Evolutionary conservation across 1,140 invertebrate species (phyloP), one percentile per base, ranked within the genome.

Genomic region (Aporrectodea caliginosa): DNA sequence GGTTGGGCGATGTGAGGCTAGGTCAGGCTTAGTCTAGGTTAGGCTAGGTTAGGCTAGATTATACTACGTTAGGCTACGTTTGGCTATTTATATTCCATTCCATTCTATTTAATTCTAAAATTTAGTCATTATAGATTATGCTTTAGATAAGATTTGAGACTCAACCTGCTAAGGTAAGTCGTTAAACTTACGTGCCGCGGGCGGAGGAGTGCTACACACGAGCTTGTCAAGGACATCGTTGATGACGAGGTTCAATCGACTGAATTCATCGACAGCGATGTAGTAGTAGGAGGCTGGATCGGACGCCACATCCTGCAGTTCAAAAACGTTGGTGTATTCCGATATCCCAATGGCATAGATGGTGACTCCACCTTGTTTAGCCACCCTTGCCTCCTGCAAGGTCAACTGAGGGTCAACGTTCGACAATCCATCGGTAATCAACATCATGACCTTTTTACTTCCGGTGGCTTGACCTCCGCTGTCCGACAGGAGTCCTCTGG

Each of bases 221-320:
- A 79, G 34, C n/a, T 43, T 72, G 12, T 43, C 31, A 35, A 79
- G 78, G 29, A 79, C 16, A 22, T 71, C 35, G 71, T 79, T 71
- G 1, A 79, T 69, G 29, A 79, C 70, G 16, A 79, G 27, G 78
- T 79, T 73, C 6, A 79, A 72, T 30, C 58, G 34, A 34, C 27
- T 35, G 71, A 73, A 79, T 27, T 72, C 72, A 32, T 69, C 31
- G 1, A 72, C 69, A 35, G 35, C 30, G 34, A 73, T 35, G 29
- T 73, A 43, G 32, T 79, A 43, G 22, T 79, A 79, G 29, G 70
- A 72, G 22, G 58, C 70, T 29, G 78, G 78, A 43, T 79, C 78
- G 22, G 27, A 70, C 31, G 69, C 78, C 29, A 79, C 32, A 32
- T 79, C 78, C 71, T 79, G 78, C 1, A 79, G 71, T 32, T 79